Base-by-base conservation (phyloP, 2,888 invertebrate genomes). In the Pollenia amentaria region DNA sequence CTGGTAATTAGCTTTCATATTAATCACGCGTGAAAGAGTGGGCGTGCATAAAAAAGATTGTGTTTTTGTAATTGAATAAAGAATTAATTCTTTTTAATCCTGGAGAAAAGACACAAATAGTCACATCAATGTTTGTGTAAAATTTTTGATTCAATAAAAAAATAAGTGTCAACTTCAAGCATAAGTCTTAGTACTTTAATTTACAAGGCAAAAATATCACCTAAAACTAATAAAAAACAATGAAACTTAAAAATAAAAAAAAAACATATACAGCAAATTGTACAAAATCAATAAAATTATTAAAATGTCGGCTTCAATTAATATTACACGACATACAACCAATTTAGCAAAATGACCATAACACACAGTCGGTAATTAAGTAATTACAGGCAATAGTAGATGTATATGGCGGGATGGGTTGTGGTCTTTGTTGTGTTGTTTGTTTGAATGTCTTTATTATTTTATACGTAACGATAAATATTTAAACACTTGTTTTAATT, bases 401-500 rank as follows among this genome's bases (percentile, higher is more conserved):
- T 70, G 53, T 29, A 7, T 42, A 10, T 44, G 42, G 55, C 12
- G 18, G 38, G 12, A 18, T 16, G 65, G 42, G 57, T 65, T 16
- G 55, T 38, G 16, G 65, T 51, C 48, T 65, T 16, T 46, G 64
- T 60, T 57, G 46, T 29, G 60, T 48, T 51, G 29, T 80, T 64
- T 53, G 48, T 62, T 64, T 53, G 48, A 53, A 6, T 6, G 6
- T 0, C 6, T 29, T 29, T 6, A 40, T 69, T 67, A 67, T 60
- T 69, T 72, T 46, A 62, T 60, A 78, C 81, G 75, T 78, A 80
- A 76, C 62, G 51, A 62, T 80, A 55, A 70, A 72, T 72, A 76
- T 80, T 76, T 84, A 84, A 84, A 76, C 75, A 76, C 70, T 70
- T 83, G 73, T 67, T 79, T 76, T 80, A 86, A 80, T 83, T 79